Evolutionary conservation across 2,888 invertebrate genomes (phyloP).

Genomic region (Calliopum simillimum): DNA sequence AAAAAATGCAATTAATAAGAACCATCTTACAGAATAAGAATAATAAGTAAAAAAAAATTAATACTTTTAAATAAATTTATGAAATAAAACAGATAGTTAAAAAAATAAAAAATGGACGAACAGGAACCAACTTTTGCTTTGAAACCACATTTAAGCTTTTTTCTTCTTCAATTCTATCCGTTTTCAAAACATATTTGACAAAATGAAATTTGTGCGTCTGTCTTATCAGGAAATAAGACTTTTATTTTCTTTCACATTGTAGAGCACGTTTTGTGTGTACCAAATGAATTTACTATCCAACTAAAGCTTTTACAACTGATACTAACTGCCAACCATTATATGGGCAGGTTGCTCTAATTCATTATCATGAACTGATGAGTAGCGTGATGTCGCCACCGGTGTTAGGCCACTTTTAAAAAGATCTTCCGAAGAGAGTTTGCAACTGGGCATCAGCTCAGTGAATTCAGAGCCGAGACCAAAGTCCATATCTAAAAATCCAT

Average conservation of each 20-base stretch:
- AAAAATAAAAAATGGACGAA: conserved; percentile 35
- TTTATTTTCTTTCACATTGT: too few species aligned
- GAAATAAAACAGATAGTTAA: conserved; percentile 12
- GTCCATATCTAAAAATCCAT: conserved; percentile 68
- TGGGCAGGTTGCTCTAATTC: conserved; percentile 71
- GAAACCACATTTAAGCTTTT: conserved; percentile 19
- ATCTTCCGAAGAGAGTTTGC: conserved; percentile 71
- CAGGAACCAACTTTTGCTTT: conserved; percentile 32
- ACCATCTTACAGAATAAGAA: too few species aligned
- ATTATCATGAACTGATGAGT: conserved; percentile 63
- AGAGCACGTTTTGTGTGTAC: not conserved
- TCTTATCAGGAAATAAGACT: too few species aligned
- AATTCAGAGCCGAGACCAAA: conserved; percentile 69
- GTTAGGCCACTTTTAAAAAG: conserved; percentile 68
- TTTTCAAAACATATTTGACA: not conserved
- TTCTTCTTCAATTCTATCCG: too few species aligned
- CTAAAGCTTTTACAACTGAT: conserved; percentile 60
- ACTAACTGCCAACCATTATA: conserved; percentile 71
- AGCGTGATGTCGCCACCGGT: conserved; percentile 60
- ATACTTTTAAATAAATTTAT: conserved; percentile 2
- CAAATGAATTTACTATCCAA: too few species aligned
- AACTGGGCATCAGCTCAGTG: conserved; percentile 69
- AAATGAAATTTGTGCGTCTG: not conserved
- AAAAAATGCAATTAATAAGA: too few species aligned
- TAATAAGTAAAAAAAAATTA: not conserved